These are phyloP conservation scores for Atrichornis clamosus DNA, from an alignment of 2,113 vertebrate species.

Conservation along the genomic window DNA sequence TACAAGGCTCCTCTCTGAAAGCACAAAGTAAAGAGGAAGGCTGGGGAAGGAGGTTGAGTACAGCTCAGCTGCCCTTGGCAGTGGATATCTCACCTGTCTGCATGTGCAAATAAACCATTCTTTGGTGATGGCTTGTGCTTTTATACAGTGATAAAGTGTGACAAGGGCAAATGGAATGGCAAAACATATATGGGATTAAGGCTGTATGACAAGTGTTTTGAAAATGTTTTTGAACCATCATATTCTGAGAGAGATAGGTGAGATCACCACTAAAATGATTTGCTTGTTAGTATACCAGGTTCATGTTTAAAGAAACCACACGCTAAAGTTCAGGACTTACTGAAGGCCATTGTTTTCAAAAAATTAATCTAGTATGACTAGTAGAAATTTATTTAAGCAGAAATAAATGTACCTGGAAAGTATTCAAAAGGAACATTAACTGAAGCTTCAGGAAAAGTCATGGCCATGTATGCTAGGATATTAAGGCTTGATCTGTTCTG, in stretches of 20 bases:
- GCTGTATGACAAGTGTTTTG: not conserved
- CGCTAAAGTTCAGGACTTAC: not conserved
- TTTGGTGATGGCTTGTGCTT: not conserved
- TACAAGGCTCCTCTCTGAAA: not conserved
- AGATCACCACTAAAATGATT: not conserved
- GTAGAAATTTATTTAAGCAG: not conserved
- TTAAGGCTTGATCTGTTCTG: not conserved
- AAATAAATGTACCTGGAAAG: not conserved
- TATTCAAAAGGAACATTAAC: not conserved
- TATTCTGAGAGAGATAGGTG: not conserved
- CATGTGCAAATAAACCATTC: not conserved
- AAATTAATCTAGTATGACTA: not conserved
- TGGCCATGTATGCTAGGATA: not conserved
- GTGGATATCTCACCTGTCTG: fast-evolving
- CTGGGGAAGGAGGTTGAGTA: not conserved
- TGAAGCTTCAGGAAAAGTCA: not conserved
- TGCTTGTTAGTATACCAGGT: not conserved
- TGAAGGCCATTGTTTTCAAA: not conserved
- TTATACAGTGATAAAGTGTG: not conserved
- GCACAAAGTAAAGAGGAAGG: not conserved
- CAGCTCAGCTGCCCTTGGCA: not conserved
- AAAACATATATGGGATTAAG: fast-evolving
- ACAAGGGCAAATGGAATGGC: not conserved
- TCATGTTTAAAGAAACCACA: not conserved
- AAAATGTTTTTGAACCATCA: not conserved